Base-by-base conservation (phyloP, 2,888 invertebrate species). In the Drosophila paranaensis region DNA sequence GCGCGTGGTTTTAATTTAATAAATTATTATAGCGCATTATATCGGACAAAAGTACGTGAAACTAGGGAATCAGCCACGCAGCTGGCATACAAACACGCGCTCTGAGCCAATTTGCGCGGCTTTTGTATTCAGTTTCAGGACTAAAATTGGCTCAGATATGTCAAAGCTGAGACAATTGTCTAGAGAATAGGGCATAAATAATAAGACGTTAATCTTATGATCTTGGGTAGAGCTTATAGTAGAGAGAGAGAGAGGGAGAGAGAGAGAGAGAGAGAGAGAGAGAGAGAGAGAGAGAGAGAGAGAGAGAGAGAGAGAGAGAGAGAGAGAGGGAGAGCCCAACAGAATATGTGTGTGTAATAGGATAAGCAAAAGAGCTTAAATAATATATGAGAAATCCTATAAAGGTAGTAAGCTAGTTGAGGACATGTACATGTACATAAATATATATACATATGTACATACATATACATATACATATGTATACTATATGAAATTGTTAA, bases 1-100 rank as follows among this genome's bases (percentile, higher is more conserved):
- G 89, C 71, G 75, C 66, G 76, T 71, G 80, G 83, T 73, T 81
- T 80, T 82, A 81, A 87, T 89, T 89, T 82, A 90, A 89, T 90
- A 84, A 81, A 77, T 82, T 87, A 88, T 80, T 86, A 87, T 79
- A 62, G 77, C 88, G 71, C 74, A 79, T 77, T 83, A 85, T 85
- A 85, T 73, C 56, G 71, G 68, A 54, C 57, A 72, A 69, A 83
- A 80, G 63, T 86, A 85, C 70, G 67, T 56, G 64, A n/a, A 69
- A 64, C 70, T 40, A 9, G 70, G 57, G 57, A 51, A 55, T 53
- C 30, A 58, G 33, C 56, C 27, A 39, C 25, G 72, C 55, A 76
- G 35, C 54, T 42, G 14, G 27, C 42, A 67, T 27, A 35, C 11
- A 56, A 46, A 33, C 45, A 30, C 33, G 56, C 27, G 10, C 46